Evolutionary conservation across 1,140 invertebrate genomes (phyloP).

Genomic region (Sycophila sp.): DNA sequence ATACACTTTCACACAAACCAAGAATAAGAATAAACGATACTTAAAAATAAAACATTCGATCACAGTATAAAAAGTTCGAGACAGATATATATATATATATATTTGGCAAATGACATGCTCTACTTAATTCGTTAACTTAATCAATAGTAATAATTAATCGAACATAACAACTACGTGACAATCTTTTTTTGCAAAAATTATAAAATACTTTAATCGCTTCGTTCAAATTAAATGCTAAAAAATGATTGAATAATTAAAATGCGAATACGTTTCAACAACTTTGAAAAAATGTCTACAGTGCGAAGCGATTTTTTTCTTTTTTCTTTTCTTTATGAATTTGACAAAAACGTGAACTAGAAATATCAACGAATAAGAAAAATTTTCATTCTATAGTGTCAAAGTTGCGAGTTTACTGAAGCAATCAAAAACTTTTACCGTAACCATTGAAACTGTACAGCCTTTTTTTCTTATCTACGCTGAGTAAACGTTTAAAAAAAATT

Average conservation of each 20-base stretch:
- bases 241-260: constrained; percentile 12
- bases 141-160: constrained; percentile 12
- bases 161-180: constrained; percentile 18
- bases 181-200: neutral
- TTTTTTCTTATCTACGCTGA: no score
- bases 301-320: neutral
- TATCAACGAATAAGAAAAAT: neutral
- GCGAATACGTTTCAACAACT: neutral
- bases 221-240: neutral
- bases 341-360: constrained; percentile 9
- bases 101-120: constrained; percentile 14
- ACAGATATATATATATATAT: no score
- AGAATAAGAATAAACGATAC: neutral
- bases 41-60: neutral
- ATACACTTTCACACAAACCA: neutral
- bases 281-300: neutral
- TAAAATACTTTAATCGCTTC: constrained; percentile 13
- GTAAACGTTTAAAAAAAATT: no score
- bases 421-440: no score
- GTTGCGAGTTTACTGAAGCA: neutral
- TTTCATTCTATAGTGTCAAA: constrained; percentile 15
- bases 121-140: neutral
- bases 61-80: constrained; percentile 22
- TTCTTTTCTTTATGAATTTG: neutral
- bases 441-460: no score